Conservation (phyloP, 2,797 vertebrate genomes). For the Muraenolepis orangiensis region DNA sequence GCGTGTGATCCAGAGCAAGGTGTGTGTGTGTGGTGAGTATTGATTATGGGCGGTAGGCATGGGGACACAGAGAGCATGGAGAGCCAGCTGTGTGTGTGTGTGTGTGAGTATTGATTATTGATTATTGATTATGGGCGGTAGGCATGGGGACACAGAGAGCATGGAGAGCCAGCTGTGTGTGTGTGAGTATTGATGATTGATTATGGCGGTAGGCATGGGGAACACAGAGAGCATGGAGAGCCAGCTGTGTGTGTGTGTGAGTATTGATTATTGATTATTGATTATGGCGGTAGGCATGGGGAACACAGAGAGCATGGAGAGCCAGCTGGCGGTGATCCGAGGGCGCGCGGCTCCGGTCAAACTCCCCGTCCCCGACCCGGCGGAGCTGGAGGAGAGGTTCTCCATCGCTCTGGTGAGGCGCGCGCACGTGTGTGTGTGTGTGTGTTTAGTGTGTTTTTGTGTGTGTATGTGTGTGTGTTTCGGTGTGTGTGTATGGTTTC, state of each 20-base stretch:
- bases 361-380: slow-evolving; percentile 92
- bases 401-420: slow-evolving; percentile 85
- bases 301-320: slow-evolving; percentile 94
- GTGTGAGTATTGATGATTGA: slow-evolving; percentile 14
- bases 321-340: slow-evolving; percentile 87
- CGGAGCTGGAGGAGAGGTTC: slow-evolving; percentile 92
- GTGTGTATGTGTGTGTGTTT: neutral
- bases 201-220: too few relatives aligned
- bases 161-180: slow-evolving; percentile 21
- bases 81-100: neutral
- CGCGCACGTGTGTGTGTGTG: slow-evolving; percentile 5
- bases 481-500: slow-evolving; percentile 19
- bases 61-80: too few relatives aligned
- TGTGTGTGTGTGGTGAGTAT: neutral
- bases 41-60: too few relatives aligned
- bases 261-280: too few relatives aligned
- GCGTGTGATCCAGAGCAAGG: neutral
- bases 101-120: neutral
- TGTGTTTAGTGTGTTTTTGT: neutral
- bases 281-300: too few relatives aligned
- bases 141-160: too few relatives aligned
- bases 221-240: slow-evolving; percentile 95
- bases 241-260: too few relatives aligned
- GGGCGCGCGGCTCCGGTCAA: slow-evolving; percentile 86
- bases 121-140: slow-evolving; percentile 1